Conservation (phyloP, 2,113 vertebrate genomes). For the cattle (Bos taurus) region ARS-UCD2.0 NC_037352.1:18965501-18966000, state of each 20-base stretch:
- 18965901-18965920: not conserved
- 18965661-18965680: not conserved
- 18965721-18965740: not conserved
- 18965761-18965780: not conserved
- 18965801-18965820: not conserved
- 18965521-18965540: not conserved
- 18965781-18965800: not conserved
- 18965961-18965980: conserved; percentile 83
- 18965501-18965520: not conserved
- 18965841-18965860: not conserved
- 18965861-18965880: not conserved
- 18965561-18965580: not conserved
- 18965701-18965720: not conserved
- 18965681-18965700: not conserved
- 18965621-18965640: not conserved
- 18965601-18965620: not conserved
- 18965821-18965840: not conserved
- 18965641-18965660: not conserved
- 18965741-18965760: not conserved
- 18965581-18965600: not conserved
- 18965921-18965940: not conserved
- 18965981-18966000: conserved; percentile 66
- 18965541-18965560: accelerated
- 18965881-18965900: not conserved
- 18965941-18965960: not conserved